Base-by-base conservation (phyloP, 2,797 vertebrate species). In the Microctenopoma lineatum region DNA sequence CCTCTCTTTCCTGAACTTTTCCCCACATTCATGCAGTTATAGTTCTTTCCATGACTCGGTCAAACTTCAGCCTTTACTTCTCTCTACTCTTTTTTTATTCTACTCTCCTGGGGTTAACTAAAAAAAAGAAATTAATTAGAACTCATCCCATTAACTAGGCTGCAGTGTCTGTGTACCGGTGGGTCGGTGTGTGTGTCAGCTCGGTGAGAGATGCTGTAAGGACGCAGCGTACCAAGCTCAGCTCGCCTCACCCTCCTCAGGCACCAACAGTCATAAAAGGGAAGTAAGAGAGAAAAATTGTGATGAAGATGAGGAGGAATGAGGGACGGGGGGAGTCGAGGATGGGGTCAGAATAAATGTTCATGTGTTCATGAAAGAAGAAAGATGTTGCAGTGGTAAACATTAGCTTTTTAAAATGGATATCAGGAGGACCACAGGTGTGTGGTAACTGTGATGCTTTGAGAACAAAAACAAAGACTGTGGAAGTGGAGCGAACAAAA, bases 131-230 rank as follows among this genome's bases (percentile, higher is more conserved):
- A 34, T 88, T 84, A 88, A 86, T 85, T 83, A 82, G 59, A 80
- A 46, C 78, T 82, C 81, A 83, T 83, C 70, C 74, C 67, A 79
- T 86, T 87, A 87, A 75, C 50, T 48, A 47, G 50, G 6, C 41
- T 16, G 18, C 9, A 3, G 60, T 62, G 57, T 73, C n/a, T 57
- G 71, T 47, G 64, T 72, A 70, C 56, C 70, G 70, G 75, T 39
- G 44, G 38, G 11, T 18, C 11, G 45, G 57, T 54, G 18, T 70
- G 76, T 64, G 45, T 52, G 56, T 66, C 15, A 66, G 74, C 51
- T 75, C 4, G 45, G 44, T 10, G 9, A 67, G 62, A 72, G 41
- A 60, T 73, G 57, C 54, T 67, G 66, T 73, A 44, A 85, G 77
- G 66, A 87, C 1, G 14, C 51, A 26, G 34, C 83, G 81, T 80